Base-by-base conservation (phyloP, 1,140 invertebrate genomes). In the Spodoptera litura region DNA sequence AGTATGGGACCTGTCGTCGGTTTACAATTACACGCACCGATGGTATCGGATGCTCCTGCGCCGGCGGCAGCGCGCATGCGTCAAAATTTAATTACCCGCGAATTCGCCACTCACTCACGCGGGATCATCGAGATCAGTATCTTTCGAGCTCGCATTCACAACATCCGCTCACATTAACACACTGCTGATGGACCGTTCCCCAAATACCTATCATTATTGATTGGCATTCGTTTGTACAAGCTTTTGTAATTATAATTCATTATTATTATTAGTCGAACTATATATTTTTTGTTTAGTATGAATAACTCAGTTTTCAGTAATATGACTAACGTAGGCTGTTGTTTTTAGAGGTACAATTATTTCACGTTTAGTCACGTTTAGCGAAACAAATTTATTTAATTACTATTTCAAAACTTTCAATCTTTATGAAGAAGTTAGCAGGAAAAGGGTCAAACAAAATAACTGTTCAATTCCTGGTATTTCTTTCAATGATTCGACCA, bases 1-100 rank as follows among this genome's bases (percentile, higher is more conserved):
- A 74, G 64, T 83, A 76, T 81, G 35, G 59, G 25, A 68, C 55
- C 76, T 81, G 84, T 84, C 84, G 80, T 83, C 82, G 58, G 64
- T 61, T 81, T 52, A 81, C 83, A 87, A 88, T 89, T 88, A 88
- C 87, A 88, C 75, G 87, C 81, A 64, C 80, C 81, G 87, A 89
- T 86, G 81, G 49, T 89, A 89, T 88, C 85, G 80, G 71, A 53
- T 38, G 64, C 66, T 62, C 73, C 15, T 44, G 78, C 78, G 77
- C 72, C 75, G 77, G 68, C 78, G 80, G 82, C 72, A 77, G 55
- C 78, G 78, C 51, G 81, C 79, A 80, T 81, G 83, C 83, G 86
- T 87, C 83, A 83, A 86, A 89, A 90, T 89, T 91, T 90, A 90
- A 89, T 91, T 89, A 89, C 82, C 85, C 73, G 84, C 87, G 79